A percentile compares a stretch with the other conserved stretches of the same genome.
Evolutionary conservation across 2,113 vertebrate genomes (phyloP).

Genomic region (Colossoma macropomum): DNA sequence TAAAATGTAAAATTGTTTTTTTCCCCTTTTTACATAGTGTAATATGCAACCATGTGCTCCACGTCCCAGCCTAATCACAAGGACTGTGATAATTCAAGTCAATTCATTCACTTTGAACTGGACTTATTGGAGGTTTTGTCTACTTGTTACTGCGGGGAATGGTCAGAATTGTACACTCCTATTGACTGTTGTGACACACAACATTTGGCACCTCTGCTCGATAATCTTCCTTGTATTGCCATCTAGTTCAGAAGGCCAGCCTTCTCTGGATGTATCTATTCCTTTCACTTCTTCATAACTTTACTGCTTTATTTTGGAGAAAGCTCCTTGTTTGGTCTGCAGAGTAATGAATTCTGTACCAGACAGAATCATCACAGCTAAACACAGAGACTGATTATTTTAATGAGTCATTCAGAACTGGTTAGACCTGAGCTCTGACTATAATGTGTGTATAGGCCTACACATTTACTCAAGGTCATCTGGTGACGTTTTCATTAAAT

Average conservation of each 20-base stretch:
- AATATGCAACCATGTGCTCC: background rate
- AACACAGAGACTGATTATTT: background rate
- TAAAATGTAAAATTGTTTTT: background rate
- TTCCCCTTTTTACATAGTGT: background rate
- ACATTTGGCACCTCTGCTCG: background rate
- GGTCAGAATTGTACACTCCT: no score
- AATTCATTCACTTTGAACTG: no score
- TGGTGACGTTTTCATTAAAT: no score
- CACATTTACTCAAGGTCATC: background rate
- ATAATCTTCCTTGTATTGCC: background rate
- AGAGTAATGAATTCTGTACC: background rate
- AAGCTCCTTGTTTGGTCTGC: background rate
- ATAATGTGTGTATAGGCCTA: background rate
- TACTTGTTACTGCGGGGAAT: no score
- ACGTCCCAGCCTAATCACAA: no score
- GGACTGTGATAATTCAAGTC: no score
- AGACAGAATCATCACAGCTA: background rate
- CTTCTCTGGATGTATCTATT: background rate
- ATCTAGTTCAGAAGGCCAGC: background rate
- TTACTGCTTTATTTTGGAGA: background rate
- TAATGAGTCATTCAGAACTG: background rate
- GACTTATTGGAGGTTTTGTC: no score
- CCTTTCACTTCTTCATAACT: no score
- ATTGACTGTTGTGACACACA: no score
- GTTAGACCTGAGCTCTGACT: background rate